Evolutionary conservation across 2,113 vertebrate genomes (phyloP).

Genomic region (Phalacrocorax pelagicus): DNA sequence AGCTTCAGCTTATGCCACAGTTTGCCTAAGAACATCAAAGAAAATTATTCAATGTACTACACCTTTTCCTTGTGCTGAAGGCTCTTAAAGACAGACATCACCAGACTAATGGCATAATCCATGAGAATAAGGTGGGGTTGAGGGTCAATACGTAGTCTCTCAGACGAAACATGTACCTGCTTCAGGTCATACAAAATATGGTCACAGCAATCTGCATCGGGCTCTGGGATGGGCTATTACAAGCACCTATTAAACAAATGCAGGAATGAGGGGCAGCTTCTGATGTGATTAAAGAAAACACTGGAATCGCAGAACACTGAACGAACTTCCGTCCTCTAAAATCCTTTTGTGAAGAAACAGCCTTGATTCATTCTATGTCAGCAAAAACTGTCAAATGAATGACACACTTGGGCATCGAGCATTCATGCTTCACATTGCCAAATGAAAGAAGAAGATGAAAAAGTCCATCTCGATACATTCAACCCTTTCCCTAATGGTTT

Average conservation of each 20-base stretch:
- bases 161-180: not conserved
- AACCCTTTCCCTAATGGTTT: slow-evolving; percentile 1
- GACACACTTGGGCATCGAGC: slow-evolving; percentile 32
- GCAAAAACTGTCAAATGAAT: slow-evolving; percentile 38
- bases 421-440: slow-evolving; percentile 7
- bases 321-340: slow-evolving; percentile 6
- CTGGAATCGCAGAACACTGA: not conserved
- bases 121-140: not conserved
- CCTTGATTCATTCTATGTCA: slow-evolving; percentile 17
- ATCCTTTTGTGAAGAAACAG: slow-evolving; percentile 17
- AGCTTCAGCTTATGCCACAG: not conserved
- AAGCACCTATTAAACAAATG: not conserved
- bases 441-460: slow-evolving; percentile 25
- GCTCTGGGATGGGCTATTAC: not conserved
- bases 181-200: not conserved
- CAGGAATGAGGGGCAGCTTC: not conserved
- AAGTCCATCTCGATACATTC: slow-evolving; percentile 6
- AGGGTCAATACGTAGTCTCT: not conserved
- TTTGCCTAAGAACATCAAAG: not conserved
- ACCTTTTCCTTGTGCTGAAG: not conserved
- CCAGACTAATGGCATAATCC: not conserved
- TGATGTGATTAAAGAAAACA: slow-evolving; percentile 6
- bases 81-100: not conserved
- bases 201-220: not conserved
- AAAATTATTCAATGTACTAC: not conserved